Evolutionary conservation across 2,888 invertebrate genomes (phyloP).

Genomic region (Leucophenga maculata): DNA sequence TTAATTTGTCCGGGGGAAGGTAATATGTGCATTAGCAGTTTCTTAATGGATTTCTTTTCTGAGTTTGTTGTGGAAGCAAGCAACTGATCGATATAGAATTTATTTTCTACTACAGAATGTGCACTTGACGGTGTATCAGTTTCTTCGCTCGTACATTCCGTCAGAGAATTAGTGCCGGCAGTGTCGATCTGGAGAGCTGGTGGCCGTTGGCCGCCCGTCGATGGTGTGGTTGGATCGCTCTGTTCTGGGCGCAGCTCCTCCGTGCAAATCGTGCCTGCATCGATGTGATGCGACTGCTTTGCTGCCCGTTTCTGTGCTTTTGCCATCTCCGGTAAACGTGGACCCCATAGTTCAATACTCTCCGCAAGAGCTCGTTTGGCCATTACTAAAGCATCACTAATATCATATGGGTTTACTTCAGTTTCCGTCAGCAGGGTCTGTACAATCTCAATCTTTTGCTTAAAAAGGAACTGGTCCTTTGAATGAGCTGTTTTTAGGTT

Average conservation of each 20-base stretch:
- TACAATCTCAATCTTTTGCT: conserved; percentile 85
- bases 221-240: conserved; percentile 67
- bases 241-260: conserved; percentile 73
- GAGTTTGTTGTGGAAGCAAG: conserved; percentile 47
- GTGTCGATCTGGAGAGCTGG: conserved; percentile 30
- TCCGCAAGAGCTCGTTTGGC: conserved; percentile 81
- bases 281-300: conserved; percentile 59
- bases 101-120: conserved; percentile 45
- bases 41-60: conserved; percentile 79
- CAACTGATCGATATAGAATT: conserved; percentile 52
- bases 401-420: conserved; percentile 68
- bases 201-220: conserved; percentile 27
- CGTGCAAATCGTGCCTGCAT: conserved; percentile 69
- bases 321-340: conserved; percentile 72
- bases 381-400: conserved; percentile 77
- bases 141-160: conserved; percentile 44
- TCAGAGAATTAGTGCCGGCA: not conserved
- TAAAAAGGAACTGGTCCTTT: conserved; percentile 78
- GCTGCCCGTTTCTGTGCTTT: conserved; percentile 63
- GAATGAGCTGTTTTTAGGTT: conserved; percentile 75
- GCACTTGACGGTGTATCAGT: conserved; percentile 32
- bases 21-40: conserved; percentile 79
- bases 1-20: conserved; percentile 74
- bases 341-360: conserved; percentile 82
- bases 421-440: conserved; percentile 74